phyloP scores from a whole-genome alignment of 64 coral and sea anemone genomes.

The Montipora efflorescens region DNA sequence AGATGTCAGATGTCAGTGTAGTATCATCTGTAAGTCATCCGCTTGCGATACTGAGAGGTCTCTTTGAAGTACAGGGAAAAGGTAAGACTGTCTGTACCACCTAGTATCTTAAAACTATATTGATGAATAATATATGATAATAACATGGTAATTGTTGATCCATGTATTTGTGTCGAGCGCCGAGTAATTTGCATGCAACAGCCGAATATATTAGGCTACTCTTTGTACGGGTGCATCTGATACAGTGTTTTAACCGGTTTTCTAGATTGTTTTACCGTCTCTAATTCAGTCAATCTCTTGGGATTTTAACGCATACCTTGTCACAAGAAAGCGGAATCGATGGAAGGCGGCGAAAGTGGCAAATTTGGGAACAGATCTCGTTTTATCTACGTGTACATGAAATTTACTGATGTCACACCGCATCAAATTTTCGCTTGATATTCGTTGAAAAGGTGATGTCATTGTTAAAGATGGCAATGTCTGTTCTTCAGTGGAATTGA shows the following conservation, averaged over 20 bases:
- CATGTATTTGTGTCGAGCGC: neutral
- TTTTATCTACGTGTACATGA: neutral
- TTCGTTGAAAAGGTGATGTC: slow-evolving; percentile 11
- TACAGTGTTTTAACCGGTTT: slow-evolving; percentile 25
- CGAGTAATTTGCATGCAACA: slow-evolving; percentile 35
- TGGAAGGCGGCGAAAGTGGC: neutral
- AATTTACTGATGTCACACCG: neutral
- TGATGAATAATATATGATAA: slow-evolving; percentile 48
- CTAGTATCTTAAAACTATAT: slow-evolving; percentile 2
- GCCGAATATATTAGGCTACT: slow-evolving; percentile 32
- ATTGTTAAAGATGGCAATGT: neutral
- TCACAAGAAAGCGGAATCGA: neutral
- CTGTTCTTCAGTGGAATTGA: neutral
- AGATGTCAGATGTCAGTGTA: neutral
- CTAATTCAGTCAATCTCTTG: neutral
- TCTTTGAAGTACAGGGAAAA: neutral
- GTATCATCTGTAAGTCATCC: neutral
- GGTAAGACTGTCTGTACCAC: neutral
- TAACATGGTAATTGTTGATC: slow-evolving; percentile 46
- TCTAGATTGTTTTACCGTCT: neutral
- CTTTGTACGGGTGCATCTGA: neutral
- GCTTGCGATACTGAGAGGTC: neutral
- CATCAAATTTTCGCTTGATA: neutral
- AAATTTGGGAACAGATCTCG: neutral
- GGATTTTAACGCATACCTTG: neutral